Percentiles rank a stretch among this genome's conserved stretches.
phyloP scores from a whole-genome alignment of 1,140 invertebrate genomes.

The Cydia fagiglandana region DNA sequence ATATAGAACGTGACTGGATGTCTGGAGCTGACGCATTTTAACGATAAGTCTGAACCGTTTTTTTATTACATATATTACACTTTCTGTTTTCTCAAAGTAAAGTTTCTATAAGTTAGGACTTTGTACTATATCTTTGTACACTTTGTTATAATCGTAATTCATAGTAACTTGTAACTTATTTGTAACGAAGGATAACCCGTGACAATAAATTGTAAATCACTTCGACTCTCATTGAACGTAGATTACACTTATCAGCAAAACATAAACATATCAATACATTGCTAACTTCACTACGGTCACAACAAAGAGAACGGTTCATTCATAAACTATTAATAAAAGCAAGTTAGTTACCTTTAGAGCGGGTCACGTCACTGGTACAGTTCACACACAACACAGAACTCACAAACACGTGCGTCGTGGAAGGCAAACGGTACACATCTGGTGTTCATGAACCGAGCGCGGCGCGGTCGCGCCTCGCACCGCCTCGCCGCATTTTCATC shows the following conservation, averaged over 20 bases:
- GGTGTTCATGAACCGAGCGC: background rate
- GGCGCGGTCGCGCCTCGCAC: background rate
- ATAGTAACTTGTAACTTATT: background rate
- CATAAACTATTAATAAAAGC: constrained; percentile 2
- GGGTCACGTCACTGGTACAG: background rate
- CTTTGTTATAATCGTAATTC: background rate
- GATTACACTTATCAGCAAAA: constrained; percentile 5
- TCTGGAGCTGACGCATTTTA: constrained; percentile 9
- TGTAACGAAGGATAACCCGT: constrained; percentile 13
- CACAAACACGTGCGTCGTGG: constrained; percentile 6
- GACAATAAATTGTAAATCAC: background rate
- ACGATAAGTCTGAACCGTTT: background rate
- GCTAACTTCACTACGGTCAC: background rate
- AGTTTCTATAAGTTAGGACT: background rate
- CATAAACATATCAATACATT: constrained; percentile 1
- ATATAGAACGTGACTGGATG: constrained; percentile 1
- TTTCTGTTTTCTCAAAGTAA: background rate
- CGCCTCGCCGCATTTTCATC: background rate
- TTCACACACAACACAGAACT: background rate
- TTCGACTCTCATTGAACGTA: background rate
- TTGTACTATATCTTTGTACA: background rate
- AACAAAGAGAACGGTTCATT: background rate
- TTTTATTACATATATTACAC: background rate
- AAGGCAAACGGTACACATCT: background rate
- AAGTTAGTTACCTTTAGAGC: constrained; percentile 9